These are phyloP conservation scores for Sitophilus oryzae DNA, from an alignment of 1,140 invertebrate species.

Conservation along the genomic window DNA sequence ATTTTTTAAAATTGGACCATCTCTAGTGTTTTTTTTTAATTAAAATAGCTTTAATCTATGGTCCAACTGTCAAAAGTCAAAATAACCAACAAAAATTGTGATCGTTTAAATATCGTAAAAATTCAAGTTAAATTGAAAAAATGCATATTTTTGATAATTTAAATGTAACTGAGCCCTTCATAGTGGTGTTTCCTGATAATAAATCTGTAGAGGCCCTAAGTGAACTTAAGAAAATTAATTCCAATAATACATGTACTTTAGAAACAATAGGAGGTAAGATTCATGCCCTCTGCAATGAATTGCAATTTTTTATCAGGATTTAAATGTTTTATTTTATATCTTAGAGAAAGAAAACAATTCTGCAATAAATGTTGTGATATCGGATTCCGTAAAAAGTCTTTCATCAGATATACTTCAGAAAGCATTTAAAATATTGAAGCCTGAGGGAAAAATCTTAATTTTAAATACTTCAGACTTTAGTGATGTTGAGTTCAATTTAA, in stretches of 20 bases:
- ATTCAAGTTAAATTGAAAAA: not conserved
- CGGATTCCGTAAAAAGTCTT: not conserved
- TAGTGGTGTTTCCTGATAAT: constrained; percentile 8
- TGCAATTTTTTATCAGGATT: constrained; percentile 1
- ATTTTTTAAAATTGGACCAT: no score
- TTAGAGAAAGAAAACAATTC: constrained; percentile 5
- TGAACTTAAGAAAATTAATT: constrained; percentile 2
- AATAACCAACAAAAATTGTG: no score
- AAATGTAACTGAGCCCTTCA: not conserved
- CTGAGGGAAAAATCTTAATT: constrained; percentile 40
- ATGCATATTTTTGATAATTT: constrained; percentile 17
- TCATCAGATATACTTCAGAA: constrained; percentile 6
- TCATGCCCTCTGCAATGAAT: not conserved
- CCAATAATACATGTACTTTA: not conserved
- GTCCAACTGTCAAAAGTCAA: no score
- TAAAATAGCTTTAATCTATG: no score
- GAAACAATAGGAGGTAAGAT: constrained; percentile 9
- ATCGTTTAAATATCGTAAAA: no score
- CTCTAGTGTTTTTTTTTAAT: no score
- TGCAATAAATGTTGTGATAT: not conserved
- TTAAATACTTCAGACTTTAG: constrained; percentile 41
- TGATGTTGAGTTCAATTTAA: constrained; percentile 49
- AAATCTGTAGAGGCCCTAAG: constrained; percentile 7
- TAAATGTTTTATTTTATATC: not conserved
- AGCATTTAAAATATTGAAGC: constrained; percentile 34